These are phyloP conservation scores for Arvicanthis niloticus DNA, from an alignment of 2,113 vertebrate species.

Conservation along the genomic window DNA sequence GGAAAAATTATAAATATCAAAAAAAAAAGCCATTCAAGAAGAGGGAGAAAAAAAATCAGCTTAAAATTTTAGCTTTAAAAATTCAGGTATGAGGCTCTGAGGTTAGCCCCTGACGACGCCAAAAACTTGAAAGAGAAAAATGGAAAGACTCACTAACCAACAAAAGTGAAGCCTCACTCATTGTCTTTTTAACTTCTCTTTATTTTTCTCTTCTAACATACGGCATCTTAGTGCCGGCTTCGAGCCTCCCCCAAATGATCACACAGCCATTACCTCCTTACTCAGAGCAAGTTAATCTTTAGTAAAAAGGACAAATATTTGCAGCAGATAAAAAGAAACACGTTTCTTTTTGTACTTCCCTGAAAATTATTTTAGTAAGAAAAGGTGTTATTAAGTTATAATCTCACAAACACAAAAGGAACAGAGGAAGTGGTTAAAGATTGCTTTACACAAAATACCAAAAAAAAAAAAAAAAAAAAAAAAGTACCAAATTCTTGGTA, in stretches of 20 bases:
- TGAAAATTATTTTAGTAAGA: constrained; percentile 18
- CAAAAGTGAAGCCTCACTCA: background rate
- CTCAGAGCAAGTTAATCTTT: constrained; percentile 30
- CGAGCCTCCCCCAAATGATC: background rate
- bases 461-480: background rate
- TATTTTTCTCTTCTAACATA: background rate
- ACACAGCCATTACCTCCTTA: background rate
- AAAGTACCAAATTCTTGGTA: background rate
- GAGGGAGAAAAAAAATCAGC: background rate
- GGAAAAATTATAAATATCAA: constrained; percentile 7
- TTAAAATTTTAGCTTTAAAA: background rate
- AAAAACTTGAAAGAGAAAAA: background rate
- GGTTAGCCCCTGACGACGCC: background rate
- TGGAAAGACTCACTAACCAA: background rate
- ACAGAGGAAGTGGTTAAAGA: background rate
- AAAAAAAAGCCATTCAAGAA: constrained; percentile 23
- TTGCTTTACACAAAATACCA: background rate
- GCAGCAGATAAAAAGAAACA: background rate
- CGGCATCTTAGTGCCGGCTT: background rate
- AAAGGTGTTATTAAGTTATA: background rate
- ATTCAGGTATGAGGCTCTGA: background rate
- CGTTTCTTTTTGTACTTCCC: constrained; percentile 12
- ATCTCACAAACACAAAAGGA: background rate
- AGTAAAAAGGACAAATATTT: constrained; percentile 15
- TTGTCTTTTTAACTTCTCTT: background rate